phyloP scores from a whole-genome alignment of 2,888 invertebrate species.

The Sinopyrophorus schimmeli region DNA sequence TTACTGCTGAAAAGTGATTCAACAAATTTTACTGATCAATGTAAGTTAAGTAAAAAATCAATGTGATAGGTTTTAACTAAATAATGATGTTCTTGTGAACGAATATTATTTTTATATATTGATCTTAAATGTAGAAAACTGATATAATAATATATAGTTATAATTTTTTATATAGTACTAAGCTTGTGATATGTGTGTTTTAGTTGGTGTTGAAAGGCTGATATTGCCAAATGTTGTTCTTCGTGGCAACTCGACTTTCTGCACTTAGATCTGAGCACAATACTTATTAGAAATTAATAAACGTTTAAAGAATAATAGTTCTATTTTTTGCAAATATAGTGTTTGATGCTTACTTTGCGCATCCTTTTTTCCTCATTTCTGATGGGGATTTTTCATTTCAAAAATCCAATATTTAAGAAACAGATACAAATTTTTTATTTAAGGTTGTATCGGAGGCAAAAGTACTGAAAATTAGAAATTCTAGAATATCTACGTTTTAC shows the following conservation, averaged over 20 bases:
- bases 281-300: constrained; percentile 33
- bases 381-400: too few relatives aligned
- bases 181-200: constrained; percentile 35
- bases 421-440: too few relatives aligned
- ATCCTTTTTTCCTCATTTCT: too few relatives aligned
- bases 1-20: constrained; percentile 12
- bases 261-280: constrained; percentile 33
- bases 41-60: constrained; percentile 37
- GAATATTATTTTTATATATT: constrained; percentile 40
- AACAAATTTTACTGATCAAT: constrained; percentile 34
- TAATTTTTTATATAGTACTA: constrained; percentile 35
- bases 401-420: too few relatives aligned
- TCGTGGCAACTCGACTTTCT: constrained; percentile 29
- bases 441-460: too few relatives aligned
- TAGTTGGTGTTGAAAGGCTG: constrained; percentile 30
- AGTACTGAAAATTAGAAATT: too few relatives aligned
- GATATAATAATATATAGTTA: constrained; percentile 35
- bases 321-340: too few relatives aligned
- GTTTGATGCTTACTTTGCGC: too few relatives aligned
- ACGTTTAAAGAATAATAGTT: constrained; percentile 13
- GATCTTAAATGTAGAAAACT: constrained; percentile 33
- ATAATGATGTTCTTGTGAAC: constrained; percentile 36
- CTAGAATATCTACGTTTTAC: too few relatives aligned
- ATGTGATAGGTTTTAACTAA: constrained; percentile 35
- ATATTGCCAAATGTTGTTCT: constrained; percentile 25